Evolutionary conservation across 1,140 invertebrate genomes (phyloP), one percentile per base, ranked within the genome.

Genomic region (Sesamia nonagrioides): DNA sequence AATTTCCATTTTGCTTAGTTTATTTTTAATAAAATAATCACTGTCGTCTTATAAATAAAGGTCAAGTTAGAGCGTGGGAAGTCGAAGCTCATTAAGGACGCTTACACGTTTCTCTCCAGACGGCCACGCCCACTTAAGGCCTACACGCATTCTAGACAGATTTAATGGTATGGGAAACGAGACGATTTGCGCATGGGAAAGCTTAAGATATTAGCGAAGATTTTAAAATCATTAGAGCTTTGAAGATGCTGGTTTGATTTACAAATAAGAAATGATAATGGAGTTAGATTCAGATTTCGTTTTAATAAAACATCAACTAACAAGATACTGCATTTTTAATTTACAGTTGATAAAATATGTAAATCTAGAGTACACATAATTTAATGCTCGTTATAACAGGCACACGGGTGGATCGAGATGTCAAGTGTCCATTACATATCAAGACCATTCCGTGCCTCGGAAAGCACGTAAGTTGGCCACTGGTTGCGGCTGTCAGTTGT

Each of bases 71-170:
- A 63, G 79, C 76, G 82, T 61, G 81, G 54, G 69, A 78, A 77
- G 61, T 76, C 63, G 81, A 72, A 82, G 81, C 86, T 93, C 92
- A 92, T 92, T 92, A 93, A 84, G 82, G 86, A 82, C 84, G 87
- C 86, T 86, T 89, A 82, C 84, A 84, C 82, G 69, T 82, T 84
- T 82, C 85, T 78, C 79, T 83, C 69, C 83, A 87, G 89, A 88
- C 87, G 69, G 75, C 81, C 86, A 85, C 89, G 88, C 90, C 88
- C 83, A 81, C 82, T 85, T 82, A 77, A 86, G 82, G 82, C 82
- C n/a, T 37, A 77, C 82, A 80, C 77, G 79, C 68, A 72, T 74
- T 79, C 68, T 72, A 82, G 83, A 87, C 81, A 83, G 69, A 85
- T 85, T 90, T 89, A 90, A 91, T 89, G 69, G 74, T 69, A 56